A percentile compares a stretch with the other conserved stretches of the same genome.
These are phyloP conservation scores for Pterobdella sp. DNA, from an alignment of 2,888 invertebrate species.

Conservation along the genomic window DNA sequence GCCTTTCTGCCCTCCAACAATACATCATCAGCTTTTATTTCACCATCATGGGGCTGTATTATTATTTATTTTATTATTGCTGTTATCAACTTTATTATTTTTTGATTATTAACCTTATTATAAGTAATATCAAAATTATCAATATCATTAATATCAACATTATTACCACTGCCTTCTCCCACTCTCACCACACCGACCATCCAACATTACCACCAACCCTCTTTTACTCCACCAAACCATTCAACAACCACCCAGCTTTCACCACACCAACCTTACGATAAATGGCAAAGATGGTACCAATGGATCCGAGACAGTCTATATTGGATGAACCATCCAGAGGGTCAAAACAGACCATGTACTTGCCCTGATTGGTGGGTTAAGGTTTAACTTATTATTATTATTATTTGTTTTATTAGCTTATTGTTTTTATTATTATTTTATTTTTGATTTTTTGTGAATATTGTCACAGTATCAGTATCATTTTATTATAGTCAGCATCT, in stretches of 20 bases:
- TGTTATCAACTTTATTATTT: not conserved
- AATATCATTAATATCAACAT: not conserved
- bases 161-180: not conserved
- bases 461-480: too few species aligned
- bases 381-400: too few species aligned
- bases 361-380: constrained; percentile 58
- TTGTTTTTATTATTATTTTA: too few species aligned
- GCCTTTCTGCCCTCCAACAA: constrained; percentile 75
- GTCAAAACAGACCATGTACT: constrained; percentile 95
- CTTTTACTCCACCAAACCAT: not conserved
- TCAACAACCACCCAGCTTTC: too few species aligned
- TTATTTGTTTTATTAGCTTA: too few species aligned
- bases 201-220: not conserved
- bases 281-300: constrained; percentile 85
- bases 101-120: not conserved
- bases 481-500: too few species aligned
- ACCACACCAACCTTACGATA: constrained; percentile 58
- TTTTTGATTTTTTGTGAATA: too few species aligned
- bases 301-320: constrained; percentile 93
- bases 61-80: not conserved
- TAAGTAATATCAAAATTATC: not conserved
- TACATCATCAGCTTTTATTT: constrained; percentile 65
- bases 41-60: constrained; percentile 47
- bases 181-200: not conserved
- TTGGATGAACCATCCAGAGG: constrained; percentile 97